Conservation (phyloP, 2,888 invertebrate genomes). For the Eledone cirrhosa region DNA sequence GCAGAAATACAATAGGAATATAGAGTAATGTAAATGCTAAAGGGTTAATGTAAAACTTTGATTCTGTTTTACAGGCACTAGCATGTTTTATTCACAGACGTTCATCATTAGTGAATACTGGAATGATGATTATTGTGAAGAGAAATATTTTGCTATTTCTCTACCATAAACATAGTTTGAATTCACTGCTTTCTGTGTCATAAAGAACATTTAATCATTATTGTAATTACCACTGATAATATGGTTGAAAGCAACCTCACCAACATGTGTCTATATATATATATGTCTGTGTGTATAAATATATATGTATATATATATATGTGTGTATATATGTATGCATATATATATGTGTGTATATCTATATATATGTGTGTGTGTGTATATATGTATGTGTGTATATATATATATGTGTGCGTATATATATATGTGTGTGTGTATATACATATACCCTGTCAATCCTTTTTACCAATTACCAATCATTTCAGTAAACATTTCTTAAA, state of each 20-base stretch:
- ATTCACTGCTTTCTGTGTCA: neutral
- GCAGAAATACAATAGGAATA: too few relatives aligned
- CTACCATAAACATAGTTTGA: too few relatives aligned
- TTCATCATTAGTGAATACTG: too few relatives aligned
- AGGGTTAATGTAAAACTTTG: too few relatives aligned
- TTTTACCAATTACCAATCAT: too few relatives aligned
- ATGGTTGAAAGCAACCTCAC: neutral
- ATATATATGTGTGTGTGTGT: neutral
- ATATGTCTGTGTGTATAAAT: neutral
- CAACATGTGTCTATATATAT: neutral
- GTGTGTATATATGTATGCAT: neutral
- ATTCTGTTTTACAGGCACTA: too few relatives aligned
- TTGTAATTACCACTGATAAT: too few relatives aligned
- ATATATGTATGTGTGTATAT: neutral
- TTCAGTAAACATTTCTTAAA: too few relatives aligned
- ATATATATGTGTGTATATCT: neutral
- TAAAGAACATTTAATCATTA: neutral
- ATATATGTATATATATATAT: neutral
- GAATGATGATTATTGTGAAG: too few relatives aligned
- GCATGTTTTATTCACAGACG: too few relatives aligned
- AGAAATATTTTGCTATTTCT: too few relatives aligned
- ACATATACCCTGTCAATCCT: neutral
- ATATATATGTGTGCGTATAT: neutral
- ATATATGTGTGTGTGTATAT: neutral
- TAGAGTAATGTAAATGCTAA: too few relatives aligned